These are phyloP conservation scores for Scaptodrosophila lebanonensis DNA, from an alignment of 1,140 invertebrate species.

Conservation along the genomic window DNA sequence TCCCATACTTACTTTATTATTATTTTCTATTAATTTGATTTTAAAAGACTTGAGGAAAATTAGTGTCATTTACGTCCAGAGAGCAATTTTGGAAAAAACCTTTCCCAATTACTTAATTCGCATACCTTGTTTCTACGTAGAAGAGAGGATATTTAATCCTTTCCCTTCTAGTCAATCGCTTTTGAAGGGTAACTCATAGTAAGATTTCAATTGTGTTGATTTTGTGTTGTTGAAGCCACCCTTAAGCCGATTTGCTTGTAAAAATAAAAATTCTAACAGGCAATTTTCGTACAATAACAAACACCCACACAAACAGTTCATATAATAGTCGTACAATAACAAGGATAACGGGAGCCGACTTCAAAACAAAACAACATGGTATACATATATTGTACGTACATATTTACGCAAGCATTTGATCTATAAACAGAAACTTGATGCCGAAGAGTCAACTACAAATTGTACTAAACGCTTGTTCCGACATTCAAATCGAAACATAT, in stretches of 20 bases:
- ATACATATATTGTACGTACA: conserved; percentile 1
- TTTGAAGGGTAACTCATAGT: no score
- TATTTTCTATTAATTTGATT: no score
- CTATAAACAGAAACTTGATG: conserved; percentile 30
- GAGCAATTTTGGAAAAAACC: no score
- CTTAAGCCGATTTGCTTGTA: conserved; percentile 2
- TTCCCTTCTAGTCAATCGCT: no score
- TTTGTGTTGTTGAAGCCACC: no score
- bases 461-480: conserved; percentile 12
- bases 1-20: no score
- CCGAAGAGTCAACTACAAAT: conserved; percentile 33
- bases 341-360: not conserved
- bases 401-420: not conserved
- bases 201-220: no score
- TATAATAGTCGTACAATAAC: not conserved
- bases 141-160: no score
- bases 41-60: no score
- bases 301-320: not conserved
- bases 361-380: conserved; percentile 3
- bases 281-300: not conserved
- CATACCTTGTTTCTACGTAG: no score
- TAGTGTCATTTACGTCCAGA: no score
- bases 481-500: conserved; percentile 17
- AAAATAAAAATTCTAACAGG: not conserved
- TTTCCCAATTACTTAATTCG: no score